Evolutionary conservation across 2,797 vertebrate species (phyloP).

Genomic region (Remorina albescens): DNA sequence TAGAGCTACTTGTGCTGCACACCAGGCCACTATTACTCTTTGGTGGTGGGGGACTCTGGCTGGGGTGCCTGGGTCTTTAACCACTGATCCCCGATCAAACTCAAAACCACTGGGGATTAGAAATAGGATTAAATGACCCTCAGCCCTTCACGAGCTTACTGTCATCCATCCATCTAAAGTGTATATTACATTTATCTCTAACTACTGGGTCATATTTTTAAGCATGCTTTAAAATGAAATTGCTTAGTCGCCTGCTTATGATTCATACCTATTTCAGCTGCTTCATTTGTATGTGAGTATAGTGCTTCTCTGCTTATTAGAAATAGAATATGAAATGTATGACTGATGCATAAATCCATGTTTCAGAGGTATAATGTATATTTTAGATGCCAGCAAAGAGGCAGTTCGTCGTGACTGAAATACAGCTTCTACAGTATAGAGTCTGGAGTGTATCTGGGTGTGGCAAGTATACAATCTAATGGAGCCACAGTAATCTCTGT

Average conservation of each 20-base stretch:
- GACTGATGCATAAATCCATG: constrained; percentile 23
- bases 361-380: constrained; percentile 26
- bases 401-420: constrained; percentile 22
- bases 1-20: constrained; percentile 47
- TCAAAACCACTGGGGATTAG: constrained; percentile 72
- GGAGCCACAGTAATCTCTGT: constrained; percentile 40
- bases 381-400: constrained; percentile 19
- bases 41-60: constrained; percentile 20
- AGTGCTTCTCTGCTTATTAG: constrained; percentile 10
- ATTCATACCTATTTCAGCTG: constrained; percentile 84
- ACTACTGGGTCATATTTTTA: constrained; percentile 51
- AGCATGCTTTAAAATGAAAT: constrained; percentile 36
- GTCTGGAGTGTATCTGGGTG: constrained; percentile 5
- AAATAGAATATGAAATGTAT: constrained; percentile 22
- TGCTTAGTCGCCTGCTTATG: constrained; percentile 86
- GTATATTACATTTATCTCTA: constrained; percentile 54
- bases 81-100: constrained; percentile 66
- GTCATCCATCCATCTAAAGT: constrained; percentile 55
- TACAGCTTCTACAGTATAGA: constrained; percentile 7
- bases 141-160: constrained; percentile 46
- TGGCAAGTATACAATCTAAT: constrained; percentile 14
- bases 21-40: constrained; percentile 54
- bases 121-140: constrained; percentile 73
- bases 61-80: constrained; percentile 50
- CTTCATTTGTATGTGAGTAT: constrained; percentile 21